Evolutionary conservation across 1,140 invertebrate genomes (phyloP).

Genomic region (Hermatobates lingyangjiaoensis): DNA sequence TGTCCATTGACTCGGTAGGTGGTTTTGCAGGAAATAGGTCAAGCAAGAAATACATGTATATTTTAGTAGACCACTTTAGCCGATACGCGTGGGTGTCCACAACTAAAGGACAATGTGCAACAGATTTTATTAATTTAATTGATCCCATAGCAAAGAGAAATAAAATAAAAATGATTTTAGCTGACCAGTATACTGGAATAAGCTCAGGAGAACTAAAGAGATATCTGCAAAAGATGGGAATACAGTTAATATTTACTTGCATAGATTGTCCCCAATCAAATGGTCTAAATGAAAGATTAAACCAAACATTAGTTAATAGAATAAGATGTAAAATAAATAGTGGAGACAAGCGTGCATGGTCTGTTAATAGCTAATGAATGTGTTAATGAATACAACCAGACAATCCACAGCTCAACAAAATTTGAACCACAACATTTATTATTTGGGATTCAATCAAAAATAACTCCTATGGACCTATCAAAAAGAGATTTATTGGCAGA

Average conservation of each 20-base stretch:
- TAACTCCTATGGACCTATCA: not conserved
- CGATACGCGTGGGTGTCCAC: no score
- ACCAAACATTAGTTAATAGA: slow-evolving; percentile 14
- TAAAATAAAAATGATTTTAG: not conserved
- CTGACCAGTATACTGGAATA: slow-evolving; percentile 1
- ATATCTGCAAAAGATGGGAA: not conserved
- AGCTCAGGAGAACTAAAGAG: not conserved
- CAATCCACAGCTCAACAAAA: slow-evolving; percentile 14
- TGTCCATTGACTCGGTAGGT: slow-evolving; percentile 19
- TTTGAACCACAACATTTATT: slow-evolving; percentile 16
- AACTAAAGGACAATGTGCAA: slow-evolving; percentile 1
- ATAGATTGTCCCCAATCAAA: slow-evolving; percentile 7
- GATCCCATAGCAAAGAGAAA: slow-evolving; percentile 2
- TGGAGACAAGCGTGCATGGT: slow-evolving; percentile 14
- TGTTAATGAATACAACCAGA: slow-evolving; percentile 15
- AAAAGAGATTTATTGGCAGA: no score
- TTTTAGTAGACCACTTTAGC: no score
- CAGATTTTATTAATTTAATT: not conserved
- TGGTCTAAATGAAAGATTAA: slow-evolving; percentile 6
- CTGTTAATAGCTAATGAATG: slow-evolving; percentile 14
- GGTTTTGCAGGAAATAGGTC: slow-evolving; percentile 15
- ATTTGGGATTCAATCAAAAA: slow-evolving; percentile 3
- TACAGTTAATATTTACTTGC: not conserved
- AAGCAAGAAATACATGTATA: slow-evolving; percentile 17
- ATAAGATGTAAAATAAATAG: slow-evolving; percentile 14